Conservation (phyloP, 2,113 vertebrate species). For the Anolis sagrei region DNA sequence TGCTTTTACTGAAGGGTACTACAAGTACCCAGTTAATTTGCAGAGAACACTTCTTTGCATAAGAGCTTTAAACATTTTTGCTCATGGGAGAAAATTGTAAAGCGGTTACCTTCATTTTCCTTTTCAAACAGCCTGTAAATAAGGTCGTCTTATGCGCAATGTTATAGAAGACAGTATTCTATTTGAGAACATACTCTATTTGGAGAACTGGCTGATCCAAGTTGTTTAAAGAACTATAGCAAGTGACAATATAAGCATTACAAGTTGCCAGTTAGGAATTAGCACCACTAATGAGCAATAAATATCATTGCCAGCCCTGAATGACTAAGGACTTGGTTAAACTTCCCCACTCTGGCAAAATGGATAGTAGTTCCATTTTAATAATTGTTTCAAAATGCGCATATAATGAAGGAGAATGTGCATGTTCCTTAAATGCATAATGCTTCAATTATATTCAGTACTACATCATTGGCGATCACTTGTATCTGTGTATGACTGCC, state of each 20-base stretch:
- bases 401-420: neutral
- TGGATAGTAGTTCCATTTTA: neutral
- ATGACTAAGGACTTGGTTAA: too few species aligned
- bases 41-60: conserved; percentile 18
- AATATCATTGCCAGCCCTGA: too few species aligned
- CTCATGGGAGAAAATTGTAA: conserved; percentile 43
- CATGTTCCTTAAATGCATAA: neutral
- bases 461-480: too few species aligned
- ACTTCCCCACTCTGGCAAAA: too few species aligned
- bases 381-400: neutral
- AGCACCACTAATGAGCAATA: too few species aligned
- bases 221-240: neutral
- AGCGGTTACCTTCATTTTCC: neutral
- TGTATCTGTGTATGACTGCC: too few species aligned
- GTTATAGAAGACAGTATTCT: neutral
- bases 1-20: conserved; percentile 22
- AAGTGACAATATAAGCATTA: neutral
- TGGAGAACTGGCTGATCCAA: neutral
- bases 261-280: neutral
- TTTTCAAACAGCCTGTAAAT: neutral
- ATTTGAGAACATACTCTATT: neutral
- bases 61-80: conserved; percentile 25
- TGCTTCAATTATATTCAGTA: neutral
- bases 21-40: conserved; percentile 1
- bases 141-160: neutral